phyloP scores from a whole-genome alignment of 2,888 invertebrate species.

The Neoaliturus tenellus region DNA sequence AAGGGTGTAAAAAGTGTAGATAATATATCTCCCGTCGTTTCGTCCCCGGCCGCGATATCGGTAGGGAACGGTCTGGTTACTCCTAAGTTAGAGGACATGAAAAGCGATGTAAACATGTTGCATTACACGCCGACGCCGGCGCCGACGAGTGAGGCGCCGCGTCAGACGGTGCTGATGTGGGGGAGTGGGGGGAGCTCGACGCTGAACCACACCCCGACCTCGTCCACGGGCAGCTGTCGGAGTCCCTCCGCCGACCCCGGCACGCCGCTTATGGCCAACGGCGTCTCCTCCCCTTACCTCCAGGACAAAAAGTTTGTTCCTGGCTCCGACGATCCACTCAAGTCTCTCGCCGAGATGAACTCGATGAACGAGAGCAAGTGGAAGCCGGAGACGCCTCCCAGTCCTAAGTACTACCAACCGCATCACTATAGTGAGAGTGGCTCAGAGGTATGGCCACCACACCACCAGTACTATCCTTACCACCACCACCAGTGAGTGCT shows the following conservation, averaged over 20 bases:
- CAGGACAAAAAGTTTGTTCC: conserved; percentile 63
- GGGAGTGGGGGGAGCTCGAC: conserved; percentile 73
- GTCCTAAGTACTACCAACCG: conserved; percentile 69
- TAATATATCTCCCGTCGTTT: conserved; percentile 74
- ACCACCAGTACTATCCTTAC: conserved; percentile 81
- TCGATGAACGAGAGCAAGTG: conserved; percentile 74
- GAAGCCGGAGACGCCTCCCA: conserved; percentile 71
- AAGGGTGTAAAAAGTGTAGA: conserved; percentile 63
- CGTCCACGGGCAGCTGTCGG: conserved; percentile 61
- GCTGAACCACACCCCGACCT: conserved; percentile 64
- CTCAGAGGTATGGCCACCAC: conserved; percentile 78
- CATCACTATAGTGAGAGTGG: conserved; percentile 73
- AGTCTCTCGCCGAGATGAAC: conserved; percentile 74
- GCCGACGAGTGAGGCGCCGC: conserved; percentile 75
- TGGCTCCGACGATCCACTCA: conserved; percentile 71
- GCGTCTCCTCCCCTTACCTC: conserved; percentile 63
- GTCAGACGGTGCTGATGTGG: conserved; percentile 97
- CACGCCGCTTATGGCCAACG: conserved; percentile 64
- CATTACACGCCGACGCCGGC: conserved; percentile 66
- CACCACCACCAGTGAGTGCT: conserved; percentile 72
- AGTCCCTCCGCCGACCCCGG: conserved; percentile 61
- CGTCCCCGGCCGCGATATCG: conserved; percentile 77
- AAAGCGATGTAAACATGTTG: conserved; percentile 72
- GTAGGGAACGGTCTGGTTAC: conserved; percentile 75
- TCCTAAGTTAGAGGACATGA: conserved; percentile 79